Conservation (phyloP, 2,113 vertebrate species). For the Raphicerus campestris region DNA sequence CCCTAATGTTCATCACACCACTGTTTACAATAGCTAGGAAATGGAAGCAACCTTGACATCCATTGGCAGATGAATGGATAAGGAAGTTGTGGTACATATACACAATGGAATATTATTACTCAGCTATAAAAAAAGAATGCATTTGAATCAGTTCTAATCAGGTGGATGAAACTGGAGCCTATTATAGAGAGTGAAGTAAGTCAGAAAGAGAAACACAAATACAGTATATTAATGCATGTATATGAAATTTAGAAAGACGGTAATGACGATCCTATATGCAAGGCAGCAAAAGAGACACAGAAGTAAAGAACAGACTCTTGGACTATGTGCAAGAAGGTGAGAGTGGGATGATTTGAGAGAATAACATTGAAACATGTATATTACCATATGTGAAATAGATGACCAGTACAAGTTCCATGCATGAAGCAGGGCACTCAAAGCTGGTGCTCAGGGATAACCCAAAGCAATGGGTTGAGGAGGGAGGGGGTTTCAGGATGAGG, state of each 20-base stretch:
- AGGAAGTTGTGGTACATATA: background rate
- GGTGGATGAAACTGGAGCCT: background rate
- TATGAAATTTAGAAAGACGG: background rate
- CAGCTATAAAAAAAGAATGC: background rate
- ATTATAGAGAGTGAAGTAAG: background rate
- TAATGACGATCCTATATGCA: background rate
- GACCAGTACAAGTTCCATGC: background rate
- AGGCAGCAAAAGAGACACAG: background rate
- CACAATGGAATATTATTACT: background rate
- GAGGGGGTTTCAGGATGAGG: background rate
- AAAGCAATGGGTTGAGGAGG: background rate
- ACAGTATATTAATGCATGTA: background rate
- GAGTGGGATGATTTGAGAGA: background rate
- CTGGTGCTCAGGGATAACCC: background rate
- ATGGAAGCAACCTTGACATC: background rate
- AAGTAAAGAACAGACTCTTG: background rate
- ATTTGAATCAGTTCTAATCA: background rate
- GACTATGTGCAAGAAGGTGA: background rate
- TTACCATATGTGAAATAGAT: background rate
- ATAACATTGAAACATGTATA: background rate
- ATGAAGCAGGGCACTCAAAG: background rate
- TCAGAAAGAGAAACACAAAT: background rate
- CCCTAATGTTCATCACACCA: background rate
- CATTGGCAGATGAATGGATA: background rate
- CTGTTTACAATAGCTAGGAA: background rate